Percentiles rank a stretch among this genome's conserved stretches.
These are phyloP conservation scores for Petrocephalus schoutedeni DNA, from an alignment of 2,797 vertebrate genomes.

Conservation along the genomic window DNA sequence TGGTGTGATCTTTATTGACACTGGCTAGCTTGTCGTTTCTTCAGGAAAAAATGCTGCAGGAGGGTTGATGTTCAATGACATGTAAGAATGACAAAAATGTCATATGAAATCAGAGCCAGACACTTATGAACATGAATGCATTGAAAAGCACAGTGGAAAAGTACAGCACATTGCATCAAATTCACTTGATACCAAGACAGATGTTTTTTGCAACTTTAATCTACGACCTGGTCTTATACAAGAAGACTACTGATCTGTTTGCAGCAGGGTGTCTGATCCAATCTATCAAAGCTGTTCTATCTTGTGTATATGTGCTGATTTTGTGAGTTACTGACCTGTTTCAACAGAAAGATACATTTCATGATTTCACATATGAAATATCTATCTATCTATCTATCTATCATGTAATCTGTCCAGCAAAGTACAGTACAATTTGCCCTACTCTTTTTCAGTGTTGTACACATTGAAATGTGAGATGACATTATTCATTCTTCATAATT, in stretches of 20 bases:
- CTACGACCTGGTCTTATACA: not conserved
- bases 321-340: not conserved
- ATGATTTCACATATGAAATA: not conserved
- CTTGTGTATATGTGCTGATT: not conserved
- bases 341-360: not conserved
- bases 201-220: not conserved
- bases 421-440: not conserved
- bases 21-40: conserved; percentile 21
- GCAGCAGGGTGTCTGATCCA: not conserved
- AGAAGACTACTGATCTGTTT: not conserved
- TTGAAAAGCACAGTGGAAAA: not conserved
- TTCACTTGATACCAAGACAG: not conserved
- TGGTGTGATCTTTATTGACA: not conserved
- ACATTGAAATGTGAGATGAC: not conserved
- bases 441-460: not conserved
- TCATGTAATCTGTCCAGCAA: not conserved
- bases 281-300: not conserved
- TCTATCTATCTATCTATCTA: not conserved
- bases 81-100: not conserved
- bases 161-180: not conserved
- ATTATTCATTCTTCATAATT: not conserved
- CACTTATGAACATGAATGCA: not conserved
- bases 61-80: not conserved
- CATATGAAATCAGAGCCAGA: not conserved
- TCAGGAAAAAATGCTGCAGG: conserved; percentile 13